Evolutionary conservation across 2,888 invertebrate species (phyloP).

Genomic region (Leucophenga maculata): DNA sequence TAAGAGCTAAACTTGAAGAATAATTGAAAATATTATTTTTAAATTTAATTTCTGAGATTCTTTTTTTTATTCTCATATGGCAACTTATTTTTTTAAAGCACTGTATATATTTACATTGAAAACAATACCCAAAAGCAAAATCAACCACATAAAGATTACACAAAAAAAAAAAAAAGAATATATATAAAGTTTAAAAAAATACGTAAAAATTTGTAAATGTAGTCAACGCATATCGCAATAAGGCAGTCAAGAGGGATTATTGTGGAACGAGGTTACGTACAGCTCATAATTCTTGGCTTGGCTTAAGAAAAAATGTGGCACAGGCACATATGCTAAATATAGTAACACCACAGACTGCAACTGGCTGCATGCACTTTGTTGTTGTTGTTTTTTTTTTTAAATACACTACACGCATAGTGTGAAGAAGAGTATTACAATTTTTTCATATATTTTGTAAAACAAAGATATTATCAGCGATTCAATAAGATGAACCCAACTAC

Average conservation of each 20-base stretch:
- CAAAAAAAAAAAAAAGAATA: constrained; percentile 33
- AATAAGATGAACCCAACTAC: too few species aligned
- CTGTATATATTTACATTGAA: too few species aligned
- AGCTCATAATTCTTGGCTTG: constrained; percentile 12
- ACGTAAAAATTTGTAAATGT: constrained; percentile 22
- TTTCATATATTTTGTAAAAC: too few species aligned
- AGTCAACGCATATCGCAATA: neutral
- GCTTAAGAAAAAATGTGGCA: constrained; percentile 2
- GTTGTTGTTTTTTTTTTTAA: neutral
- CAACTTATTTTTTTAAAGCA: neutral
- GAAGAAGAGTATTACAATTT: too few species aligned
- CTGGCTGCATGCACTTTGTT: neutral
- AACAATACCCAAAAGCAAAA: too few species aligned
- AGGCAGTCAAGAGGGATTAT: neutral
- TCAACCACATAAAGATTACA: neutral
- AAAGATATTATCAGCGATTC: too few species aligned
- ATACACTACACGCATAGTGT: too few species aligned
- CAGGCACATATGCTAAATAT: constrained; percentile 18
- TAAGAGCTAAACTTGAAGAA: too few species aligned
- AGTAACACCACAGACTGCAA: constrained; percentile 3
- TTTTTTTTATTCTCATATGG: too few species aligned
- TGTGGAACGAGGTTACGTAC: neutral
- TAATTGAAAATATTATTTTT: too few species aligned
- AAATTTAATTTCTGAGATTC: too few species aligned
- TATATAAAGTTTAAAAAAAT: constrained; percentile 46